Evolutionary conservation across 2,888 invertebrate species (phyloP).

Genomic region (Epinotia nisella): DNA sequence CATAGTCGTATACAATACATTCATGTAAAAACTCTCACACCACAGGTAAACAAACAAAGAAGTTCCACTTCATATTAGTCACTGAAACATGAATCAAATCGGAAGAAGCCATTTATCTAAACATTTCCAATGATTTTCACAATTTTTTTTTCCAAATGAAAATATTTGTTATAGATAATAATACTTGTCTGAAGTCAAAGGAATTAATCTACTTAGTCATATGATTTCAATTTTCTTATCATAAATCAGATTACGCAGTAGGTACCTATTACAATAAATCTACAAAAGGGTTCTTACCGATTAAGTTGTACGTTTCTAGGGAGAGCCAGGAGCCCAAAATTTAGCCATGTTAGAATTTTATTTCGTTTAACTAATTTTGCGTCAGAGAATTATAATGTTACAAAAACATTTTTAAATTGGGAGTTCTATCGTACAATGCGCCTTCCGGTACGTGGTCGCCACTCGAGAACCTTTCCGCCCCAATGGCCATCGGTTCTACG

Average conservation of each 20-base stretch:
- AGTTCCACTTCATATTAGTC: too few species aligned
- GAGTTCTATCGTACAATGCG: too few species aligned
- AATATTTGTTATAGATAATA: conserved; percentile 81
- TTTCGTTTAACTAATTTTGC: conserved; percentile 60
- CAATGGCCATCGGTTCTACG: too few species aligned
- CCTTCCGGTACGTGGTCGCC: too few species aligned
- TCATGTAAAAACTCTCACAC: too few species aligned
- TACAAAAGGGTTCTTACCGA: conserved; percentile 80
- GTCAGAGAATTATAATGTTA: conserved; percentile 54
- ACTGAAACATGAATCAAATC: too few species aligned
- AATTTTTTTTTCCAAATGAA: conserved; percentile 62
- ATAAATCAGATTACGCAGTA: conserved; percentile 81
- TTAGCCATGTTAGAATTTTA: conserved; percentile 70
- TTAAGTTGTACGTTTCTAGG: conserved; percentile 81
- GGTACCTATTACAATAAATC: conserved; percentile 78
- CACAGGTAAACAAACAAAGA: neutral
- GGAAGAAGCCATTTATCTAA: too few species aligned
- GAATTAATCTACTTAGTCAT: conserved; percentile 73
- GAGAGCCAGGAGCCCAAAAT: conserved; percentile 76
- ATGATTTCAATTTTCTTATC: conserved; percentile 65
- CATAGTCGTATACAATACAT: neutral
- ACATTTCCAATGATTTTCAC: too few species aligned
- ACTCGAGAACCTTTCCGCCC: too few species aligned
- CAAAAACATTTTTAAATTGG: conserved; percentile 47
- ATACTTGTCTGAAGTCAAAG: conserved; percentile 78